A percentile compares a stretch with the other conserved stretches of the same genome.
Conservation (phyloP, 2,888 invertebrate genomes). For the Fragum whitleyi region DNA sequence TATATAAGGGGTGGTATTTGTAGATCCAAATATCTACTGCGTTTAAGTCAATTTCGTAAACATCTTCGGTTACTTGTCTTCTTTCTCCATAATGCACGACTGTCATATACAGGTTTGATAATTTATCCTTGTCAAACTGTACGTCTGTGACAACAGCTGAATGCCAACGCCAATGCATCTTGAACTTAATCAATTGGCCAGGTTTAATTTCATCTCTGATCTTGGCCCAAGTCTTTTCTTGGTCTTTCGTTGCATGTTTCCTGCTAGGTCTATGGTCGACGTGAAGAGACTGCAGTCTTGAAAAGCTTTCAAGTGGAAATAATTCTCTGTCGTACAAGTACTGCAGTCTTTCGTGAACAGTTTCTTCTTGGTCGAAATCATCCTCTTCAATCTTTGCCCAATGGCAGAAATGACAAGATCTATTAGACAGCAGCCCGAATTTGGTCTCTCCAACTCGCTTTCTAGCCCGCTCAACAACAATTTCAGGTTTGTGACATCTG, state of each 20-base stretch:
- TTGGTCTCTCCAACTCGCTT: slow-evolving; percentile 50
- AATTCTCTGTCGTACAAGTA: background rate
- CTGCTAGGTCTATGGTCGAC: slow-evolving; percentile 36
- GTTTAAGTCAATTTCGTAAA: slow-evolving; percentile 34
- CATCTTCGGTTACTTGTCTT: slow-evolving; percentile 35
- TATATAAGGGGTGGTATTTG: slow-evolving; percentile 29
- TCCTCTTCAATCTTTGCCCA: slow-evolving; percentile 47
- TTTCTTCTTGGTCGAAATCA: background rate
- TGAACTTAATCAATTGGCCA: slow-evolving; percentile 38
- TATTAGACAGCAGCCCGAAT: slow-evolving; percentile 36
- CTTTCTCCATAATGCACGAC: slow-evolving; percentile 39
- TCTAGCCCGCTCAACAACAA: slow-evolving; percentile 44
- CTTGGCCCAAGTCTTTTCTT: slow-evolving; percentile 19
- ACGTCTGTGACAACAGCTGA: slow-evolving; percentile 42
- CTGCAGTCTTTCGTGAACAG: background rate
- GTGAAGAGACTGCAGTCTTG: slow-evolving; percentile 11
- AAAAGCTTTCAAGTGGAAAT: background rate
- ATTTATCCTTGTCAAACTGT: background rate
- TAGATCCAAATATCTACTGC: slow-evolving; percentile 42
- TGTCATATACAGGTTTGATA: slow-evolving; percentile 6
- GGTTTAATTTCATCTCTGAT: slow-evolving; percentile 39
- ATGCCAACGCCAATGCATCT: slow-evolving; percentile 6
- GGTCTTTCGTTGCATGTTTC: slow-evolving; percentile 28
- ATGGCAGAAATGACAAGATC: slow-evolving; percentile 53
- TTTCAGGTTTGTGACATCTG: slow-evolving; percentile 27